Percentiles rank a stretch among this genome's conserved stretches.
These are phyloP conservation scores for Carapus acus DNA, from an alignment of 2,797 vertebrate species.

Conservation along the genomic window DNA sequence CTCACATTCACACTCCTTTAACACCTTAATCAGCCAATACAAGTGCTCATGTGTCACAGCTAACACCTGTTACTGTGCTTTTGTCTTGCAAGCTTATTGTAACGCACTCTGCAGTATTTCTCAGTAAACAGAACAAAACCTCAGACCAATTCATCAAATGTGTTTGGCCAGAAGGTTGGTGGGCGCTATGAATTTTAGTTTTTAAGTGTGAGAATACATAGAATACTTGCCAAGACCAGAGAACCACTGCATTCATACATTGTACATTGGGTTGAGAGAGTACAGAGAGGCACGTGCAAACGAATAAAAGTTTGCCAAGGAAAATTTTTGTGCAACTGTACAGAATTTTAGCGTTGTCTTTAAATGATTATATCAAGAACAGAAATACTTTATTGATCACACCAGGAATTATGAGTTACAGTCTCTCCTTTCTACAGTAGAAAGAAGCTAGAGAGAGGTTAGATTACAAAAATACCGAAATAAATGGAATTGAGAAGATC, in stretches of 20 bases:
- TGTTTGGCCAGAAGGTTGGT: constrained; percentile 70
- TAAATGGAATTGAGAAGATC: too few relatives aligned
- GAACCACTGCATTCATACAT: constrained; percentile 35
- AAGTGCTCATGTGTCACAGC: constrained; percentile 51
- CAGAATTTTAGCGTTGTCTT: background rate
- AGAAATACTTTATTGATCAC: background rate
- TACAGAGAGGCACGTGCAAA: constrained; percentile 14
- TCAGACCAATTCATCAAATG: constrained; percentile 50
- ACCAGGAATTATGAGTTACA: too few relatives aligned
- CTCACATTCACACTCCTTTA: constrained; percentile 25
- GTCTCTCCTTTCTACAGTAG: too few relatives aligned
- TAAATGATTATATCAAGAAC: constrained; percentile 1
- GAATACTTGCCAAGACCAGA: constrained; percentile 25
- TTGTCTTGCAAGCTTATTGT: constrained; percentile 58
- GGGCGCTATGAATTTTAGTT: constrained; percentile 65
- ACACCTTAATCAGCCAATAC: constrained; percentile 54
- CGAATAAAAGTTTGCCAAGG: constrained; percentile 13
- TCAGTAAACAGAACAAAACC: constrained; percentile 47
- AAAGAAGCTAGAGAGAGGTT: too few relatives aligned
- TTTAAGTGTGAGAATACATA: constrained; percentile 60
- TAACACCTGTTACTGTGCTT: constrained; percentile 59
- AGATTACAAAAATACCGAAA: too few relatives aligned
- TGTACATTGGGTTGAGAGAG: constrained; percentile 18
- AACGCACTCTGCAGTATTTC: constrained; percentile 32
- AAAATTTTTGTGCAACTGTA: background rate